Evolutionary conservation across 2,113 vertebrate species (phyloP).

Genomic region (Vulpes vulpes): DNA sequence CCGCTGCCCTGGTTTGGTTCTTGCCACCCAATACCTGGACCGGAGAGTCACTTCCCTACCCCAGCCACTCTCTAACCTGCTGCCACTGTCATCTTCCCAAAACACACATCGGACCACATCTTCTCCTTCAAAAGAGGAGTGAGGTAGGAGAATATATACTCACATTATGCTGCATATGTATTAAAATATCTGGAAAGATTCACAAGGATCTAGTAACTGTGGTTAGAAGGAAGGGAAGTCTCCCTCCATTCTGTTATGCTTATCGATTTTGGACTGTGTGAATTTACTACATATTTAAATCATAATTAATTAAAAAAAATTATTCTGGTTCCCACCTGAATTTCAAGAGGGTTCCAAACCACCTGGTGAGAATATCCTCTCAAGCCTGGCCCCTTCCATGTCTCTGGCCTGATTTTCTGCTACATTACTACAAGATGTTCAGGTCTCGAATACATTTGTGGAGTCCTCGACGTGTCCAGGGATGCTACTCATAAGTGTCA

Average conservation of each 20-base stretch:
- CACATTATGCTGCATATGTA: neutral
- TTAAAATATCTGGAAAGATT: neutral
- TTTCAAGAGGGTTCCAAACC: neutral
- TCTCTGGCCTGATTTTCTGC: neutral
- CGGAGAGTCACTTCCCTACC: rapidly evolving
- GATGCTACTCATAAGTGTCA: neutral
- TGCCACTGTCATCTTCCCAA: neutral
- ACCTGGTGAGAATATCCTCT: neutral
- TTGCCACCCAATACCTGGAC: neutral
- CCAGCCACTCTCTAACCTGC: neutral
- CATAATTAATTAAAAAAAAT: neutral
- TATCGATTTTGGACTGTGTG: neutral
- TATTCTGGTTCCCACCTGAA: neutral
- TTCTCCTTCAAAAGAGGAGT: neutral
- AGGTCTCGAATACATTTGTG: neutral
- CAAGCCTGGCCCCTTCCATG: neutral
- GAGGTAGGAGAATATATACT: neutral
- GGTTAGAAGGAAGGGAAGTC: neutral
- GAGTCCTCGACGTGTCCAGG: neutral
- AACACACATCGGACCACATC: neutral
- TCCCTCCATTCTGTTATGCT: neutral
- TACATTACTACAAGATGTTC: neutral
- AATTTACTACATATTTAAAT: neutral
- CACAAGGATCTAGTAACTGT: neutral
- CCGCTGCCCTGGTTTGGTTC: neutral